These are phyloP conservation scores for Dinomys branickii DNA, from an alignment of 2,113 vertebrate genomes.

Conservation along the genomic window DNA sequence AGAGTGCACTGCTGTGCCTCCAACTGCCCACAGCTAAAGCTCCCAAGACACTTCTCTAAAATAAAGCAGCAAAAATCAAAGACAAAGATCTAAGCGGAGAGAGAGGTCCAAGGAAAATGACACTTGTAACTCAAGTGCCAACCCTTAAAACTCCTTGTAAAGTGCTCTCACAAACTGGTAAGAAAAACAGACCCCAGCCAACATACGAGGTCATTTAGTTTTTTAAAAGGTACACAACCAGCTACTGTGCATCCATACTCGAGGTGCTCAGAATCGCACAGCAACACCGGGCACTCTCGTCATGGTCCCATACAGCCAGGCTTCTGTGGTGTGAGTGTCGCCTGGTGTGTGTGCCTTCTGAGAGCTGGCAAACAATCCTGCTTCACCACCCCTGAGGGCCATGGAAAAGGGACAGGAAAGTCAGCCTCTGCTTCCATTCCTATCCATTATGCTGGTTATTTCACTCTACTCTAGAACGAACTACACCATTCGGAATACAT, in stretches of 20 bases:
- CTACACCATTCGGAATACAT: background rate
- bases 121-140: background rate
- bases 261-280: background rate
- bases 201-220: background rate
- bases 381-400: accelerated
- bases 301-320: background rate
- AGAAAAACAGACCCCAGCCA: background rate
- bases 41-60: background rate
- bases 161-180: background rate
- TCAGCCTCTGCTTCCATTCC: background rate
- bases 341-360: no score
- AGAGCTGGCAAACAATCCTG: accelerated
- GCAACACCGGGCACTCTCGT: background rate
- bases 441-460: background rate
- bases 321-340: background rate
- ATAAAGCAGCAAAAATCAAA: background rate
- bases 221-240: background rate
- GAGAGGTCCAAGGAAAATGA: background rate
- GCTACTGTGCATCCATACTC: accelerated
- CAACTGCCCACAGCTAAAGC: background rate
- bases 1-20: background rate
- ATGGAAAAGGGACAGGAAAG: accelerated
- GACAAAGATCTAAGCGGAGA: background rate
- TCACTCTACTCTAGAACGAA: background rate
- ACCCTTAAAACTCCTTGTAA: background rate